Percentiles rank a stretch among this genome's conserved stretches.
These are phyloP conservation scores for Eupristina koningsbergeri DNA, from an alignment of 1,140 invertebrate species.

Conservation along the genomic window DNA sequence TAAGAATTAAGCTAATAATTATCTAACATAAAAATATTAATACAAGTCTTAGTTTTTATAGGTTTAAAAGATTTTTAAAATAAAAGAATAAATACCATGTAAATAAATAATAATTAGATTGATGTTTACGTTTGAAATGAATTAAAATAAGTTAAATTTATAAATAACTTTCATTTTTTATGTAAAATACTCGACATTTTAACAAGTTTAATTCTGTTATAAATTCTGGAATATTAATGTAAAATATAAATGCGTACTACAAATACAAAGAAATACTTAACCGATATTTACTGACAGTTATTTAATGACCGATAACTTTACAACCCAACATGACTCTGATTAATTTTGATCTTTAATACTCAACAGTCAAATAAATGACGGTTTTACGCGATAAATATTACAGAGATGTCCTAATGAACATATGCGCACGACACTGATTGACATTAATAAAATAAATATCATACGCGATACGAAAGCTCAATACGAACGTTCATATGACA, in stretches of 20 bases:
- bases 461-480: conserved; percentile 20
- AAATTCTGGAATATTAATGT: not conserved
- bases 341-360: conserved; percentile 37
- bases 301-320: not conserved
- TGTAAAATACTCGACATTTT: too few species aligned
- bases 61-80: not conserved
- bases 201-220: not conserved
- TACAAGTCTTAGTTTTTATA: not conserved
- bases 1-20: not conserved
- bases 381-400: not conserved
- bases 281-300: conserved; percentile 28
- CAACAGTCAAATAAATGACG: not conserved
- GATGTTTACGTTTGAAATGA: not conserved
- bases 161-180: not conserved
- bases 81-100: too few species aligned
- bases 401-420: not conserved
- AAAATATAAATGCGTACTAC: not conserved
- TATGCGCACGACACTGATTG: conserved; percentile 2
- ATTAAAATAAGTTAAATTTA: not conserved
- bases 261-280: not conserved
- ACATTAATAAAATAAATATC: conserved; percentile 36
- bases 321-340: conserved; percentile 15
- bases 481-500: conserved; percentile 44
- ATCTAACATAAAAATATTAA: not conserved
- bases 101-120: not conserved